Evolutionary conservation across 2,888 invertebrate species (phyloP), one percentile per base, ranked within the genome.

Genomic region (Labia minor): DNA sequence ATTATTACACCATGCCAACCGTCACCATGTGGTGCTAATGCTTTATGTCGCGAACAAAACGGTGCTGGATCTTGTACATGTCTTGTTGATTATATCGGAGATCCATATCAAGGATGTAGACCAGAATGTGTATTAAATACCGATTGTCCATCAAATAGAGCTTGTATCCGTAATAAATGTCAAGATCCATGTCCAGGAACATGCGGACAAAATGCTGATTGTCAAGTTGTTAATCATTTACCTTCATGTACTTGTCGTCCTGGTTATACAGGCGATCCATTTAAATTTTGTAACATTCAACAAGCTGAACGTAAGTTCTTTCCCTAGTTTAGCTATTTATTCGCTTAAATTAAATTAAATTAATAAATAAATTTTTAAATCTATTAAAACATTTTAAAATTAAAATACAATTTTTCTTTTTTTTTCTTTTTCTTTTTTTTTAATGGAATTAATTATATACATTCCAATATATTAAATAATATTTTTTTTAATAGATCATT

Each of bases 61-160:
- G 72, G 73, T 6, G 73, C 87, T 61, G 89, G 88, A 69, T 85
- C 88, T 62, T 90, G 90, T 74, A 78, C 72, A 75, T 85, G 75
- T 73, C 72, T 73, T 66, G 72, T 72, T 67, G 75, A 75, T 66
- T 76, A 75, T 70, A 75, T 76, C 72, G 79, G 78, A 21, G 75
- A 76, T 71, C 77, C 78, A 65, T 16, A 88, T 72, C 86, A 87
- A 77, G 86, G 86, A 19, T 90, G 90, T 75, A 81, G 89, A 71
- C 90, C 90, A 10, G 89, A 90, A 77, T 92, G 91, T 75, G 85
- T 86, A 21, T 81, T 86, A 26, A 90, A 88, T 73, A 85, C 87
- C 0, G 89, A 89, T 72, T 90, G 89, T 76, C 75, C 86, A 1
- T 79, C 81, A 16, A 83, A 86, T 71, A 85, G 84, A 73, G 87